Evolutionary conservation across 2,113 vertebrate species (phyloP).

Genomic region (Podarcis muralis): DNA sequence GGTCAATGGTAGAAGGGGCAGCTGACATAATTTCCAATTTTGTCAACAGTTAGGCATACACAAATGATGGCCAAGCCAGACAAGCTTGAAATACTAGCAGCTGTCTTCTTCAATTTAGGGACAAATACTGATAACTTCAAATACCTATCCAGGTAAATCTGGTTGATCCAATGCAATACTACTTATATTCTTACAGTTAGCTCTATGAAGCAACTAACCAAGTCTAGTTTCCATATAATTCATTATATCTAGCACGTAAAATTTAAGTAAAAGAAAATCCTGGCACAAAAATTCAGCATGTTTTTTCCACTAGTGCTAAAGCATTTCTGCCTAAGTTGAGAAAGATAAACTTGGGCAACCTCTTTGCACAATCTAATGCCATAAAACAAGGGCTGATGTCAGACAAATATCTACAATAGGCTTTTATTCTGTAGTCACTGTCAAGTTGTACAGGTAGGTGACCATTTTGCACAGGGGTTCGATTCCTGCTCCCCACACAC

Average conservation of each 20-base stretch:
- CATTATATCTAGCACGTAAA: neutral
- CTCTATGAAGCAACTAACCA: neutral
- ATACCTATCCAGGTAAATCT: neutral
- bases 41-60: neutral
- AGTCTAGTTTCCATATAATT: neutral
- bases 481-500: too few relatives aligned
- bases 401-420: neutral
- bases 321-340: neutral
- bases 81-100: neutral
- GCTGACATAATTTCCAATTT: neutral
- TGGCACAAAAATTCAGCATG: neutral
- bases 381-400: neutral
- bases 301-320: neutral
- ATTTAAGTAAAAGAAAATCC: neutral
- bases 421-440: neutral
- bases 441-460: too few relatives aligned
- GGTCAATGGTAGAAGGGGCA: neutral
- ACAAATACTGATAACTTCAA: neutral
- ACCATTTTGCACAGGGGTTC: too few relatives aligned
- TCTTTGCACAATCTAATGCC: neutral
- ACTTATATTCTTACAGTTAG: neutral
- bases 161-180: neutral
- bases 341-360: neutral
- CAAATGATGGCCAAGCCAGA: neutral
- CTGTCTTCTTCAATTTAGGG: neutral